These are phyloP conservation scores for Diachasmimorpha longicaudata DNA, from an alignment of 1,140 invertebrate species.

Conservation along the genomic window DNA sequence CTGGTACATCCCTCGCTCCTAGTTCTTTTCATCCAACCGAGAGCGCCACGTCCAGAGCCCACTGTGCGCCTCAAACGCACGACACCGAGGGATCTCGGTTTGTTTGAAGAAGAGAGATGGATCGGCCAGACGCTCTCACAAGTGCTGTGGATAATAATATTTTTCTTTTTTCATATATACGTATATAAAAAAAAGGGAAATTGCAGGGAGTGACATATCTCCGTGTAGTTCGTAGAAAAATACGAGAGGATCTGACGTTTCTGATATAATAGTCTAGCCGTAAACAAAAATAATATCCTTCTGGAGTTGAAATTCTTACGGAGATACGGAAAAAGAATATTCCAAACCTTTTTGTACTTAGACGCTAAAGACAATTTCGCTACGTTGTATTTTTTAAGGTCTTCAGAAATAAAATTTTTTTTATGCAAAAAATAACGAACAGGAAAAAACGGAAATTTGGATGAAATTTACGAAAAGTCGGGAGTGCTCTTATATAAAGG, in stretches of 20 bases:
- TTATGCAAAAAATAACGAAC: no score
- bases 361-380: no score
- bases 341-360: no score
- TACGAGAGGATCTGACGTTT: not conserved
- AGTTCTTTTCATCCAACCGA: not conserved
- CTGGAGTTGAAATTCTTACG: no score
- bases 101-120: conserved; percentile 30
- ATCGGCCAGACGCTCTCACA: conserved; percentile 9
- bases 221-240: not conserved
- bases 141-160: conserved; percentile 19
- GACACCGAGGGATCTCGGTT: conserved; percentile 15
- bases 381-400: no score
- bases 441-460: no score
- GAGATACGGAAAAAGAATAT: no score
- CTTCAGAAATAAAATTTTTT: no score
- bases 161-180: conserved; percentile 9
- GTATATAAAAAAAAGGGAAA: not conserved
- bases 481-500: no score
- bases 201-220: not conserved
- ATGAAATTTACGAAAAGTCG: no score
- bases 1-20: not conserved
- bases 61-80: not conserved
- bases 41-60: not conserved
- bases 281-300: no score
- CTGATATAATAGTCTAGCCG: not conserved